Conservation (phyloP, 2,113 vertebrate species). For the Aplodontia rufa region DNA sequence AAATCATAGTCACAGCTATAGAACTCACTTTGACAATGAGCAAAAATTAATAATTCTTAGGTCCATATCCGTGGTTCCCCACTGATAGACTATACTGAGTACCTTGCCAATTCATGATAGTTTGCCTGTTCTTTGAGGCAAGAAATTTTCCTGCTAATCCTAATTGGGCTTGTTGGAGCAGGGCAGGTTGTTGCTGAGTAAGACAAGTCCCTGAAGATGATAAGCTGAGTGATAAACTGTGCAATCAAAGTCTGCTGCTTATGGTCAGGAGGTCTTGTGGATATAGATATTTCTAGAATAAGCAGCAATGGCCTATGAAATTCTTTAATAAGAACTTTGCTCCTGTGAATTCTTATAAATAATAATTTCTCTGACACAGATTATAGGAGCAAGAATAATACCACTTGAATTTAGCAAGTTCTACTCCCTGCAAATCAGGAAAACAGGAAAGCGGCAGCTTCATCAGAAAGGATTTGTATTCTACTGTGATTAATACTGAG, state of each 20-base stretch:
- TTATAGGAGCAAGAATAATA: conserved; percentile 13
- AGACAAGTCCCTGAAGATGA: conserved; percentile 8
- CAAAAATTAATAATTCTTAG: conserved; percentile 58
- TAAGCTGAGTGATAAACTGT: background rate
- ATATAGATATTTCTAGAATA: background rate
- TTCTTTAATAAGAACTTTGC: conserved; percentile 9
- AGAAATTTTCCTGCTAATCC: conserved; percentile 35
- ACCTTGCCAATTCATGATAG: conserved; percentile 14
- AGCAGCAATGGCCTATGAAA: background rate
- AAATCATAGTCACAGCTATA: conserved; percentile 44
- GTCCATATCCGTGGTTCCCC: background rate
- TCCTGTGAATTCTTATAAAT: background rate
- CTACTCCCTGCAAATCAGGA: background rate
- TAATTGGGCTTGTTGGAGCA: conserved; percentile 46
- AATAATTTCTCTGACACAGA: background rate
- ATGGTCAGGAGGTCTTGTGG: background rate
- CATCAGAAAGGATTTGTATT: conserved; percentile 48
- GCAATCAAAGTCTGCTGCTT: background rate
- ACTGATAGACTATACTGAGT: background rate
- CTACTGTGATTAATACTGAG: background rate
- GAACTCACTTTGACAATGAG: conserved; percentile 47
- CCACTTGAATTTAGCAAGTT: conserved; percentile 15
- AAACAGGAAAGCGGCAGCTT: background rate
- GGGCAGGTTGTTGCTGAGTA: background rate
- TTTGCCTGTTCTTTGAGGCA: conserved; percentile 33